Conservation (phyloP, 2,113 vertebrate species). For the Leptosomus discolor region DNA sequence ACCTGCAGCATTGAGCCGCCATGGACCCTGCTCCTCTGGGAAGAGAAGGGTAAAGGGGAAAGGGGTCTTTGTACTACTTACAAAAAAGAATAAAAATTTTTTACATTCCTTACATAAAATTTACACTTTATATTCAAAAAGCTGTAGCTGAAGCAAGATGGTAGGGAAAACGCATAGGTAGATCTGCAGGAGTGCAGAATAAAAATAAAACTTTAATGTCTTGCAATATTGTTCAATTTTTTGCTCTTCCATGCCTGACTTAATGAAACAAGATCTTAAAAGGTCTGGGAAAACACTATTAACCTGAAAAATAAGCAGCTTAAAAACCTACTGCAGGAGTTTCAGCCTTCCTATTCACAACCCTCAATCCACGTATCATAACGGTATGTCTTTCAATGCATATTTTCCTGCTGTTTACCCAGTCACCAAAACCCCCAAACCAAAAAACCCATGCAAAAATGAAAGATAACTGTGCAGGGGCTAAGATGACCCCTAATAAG, state of each 20-base stretch:
- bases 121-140: background rate
- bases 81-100: background rate
- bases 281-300: slow-evolving; percentile 3
- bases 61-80: background rate
- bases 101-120: background rate
- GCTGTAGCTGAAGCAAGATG: background rate
- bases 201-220: background rate
- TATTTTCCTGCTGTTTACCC: background rate
- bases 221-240: background rate
- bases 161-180: background rate
- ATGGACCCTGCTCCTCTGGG: background rate
- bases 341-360: slow-evolving; percentile 4
- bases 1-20: fast-evolving
- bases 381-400: background rate
- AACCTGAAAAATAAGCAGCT: slow-evolving; percentile 51
- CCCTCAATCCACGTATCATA: background rate
- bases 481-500: slow-evolving; percentile 14
- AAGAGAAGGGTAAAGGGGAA: background rate
- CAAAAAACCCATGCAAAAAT: background rate
- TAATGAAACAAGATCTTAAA: slow-evolving; percentile 32
- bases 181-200: background rate
- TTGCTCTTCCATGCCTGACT: background rate
- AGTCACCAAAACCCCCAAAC: background rate
- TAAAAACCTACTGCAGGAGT: slow-evolving; percentile 28
- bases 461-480: background rate